These are phyloP conservation scores for Drosophila pallidifrons DNA, from an alignment of 1,140 invertebrate species.

Conservation along the genomic window DNA sequence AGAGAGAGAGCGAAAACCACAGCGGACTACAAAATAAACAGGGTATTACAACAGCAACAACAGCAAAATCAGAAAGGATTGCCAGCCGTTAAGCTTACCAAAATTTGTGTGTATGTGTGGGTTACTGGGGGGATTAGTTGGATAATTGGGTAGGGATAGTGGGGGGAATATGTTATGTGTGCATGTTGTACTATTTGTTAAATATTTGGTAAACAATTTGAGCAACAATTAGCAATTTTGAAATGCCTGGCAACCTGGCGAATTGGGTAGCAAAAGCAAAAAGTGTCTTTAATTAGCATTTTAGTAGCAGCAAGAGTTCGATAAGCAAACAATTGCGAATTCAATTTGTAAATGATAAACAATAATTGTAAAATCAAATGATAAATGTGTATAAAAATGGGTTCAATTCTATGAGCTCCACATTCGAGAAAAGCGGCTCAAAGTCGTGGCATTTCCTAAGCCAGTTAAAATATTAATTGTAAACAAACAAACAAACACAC, in stretches of 20 bases:
- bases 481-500: constrained; percentile 41
- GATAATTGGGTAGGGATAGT: not conserved
- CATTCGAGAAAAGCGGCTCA: constrained; percentile 54
- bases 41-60: constrained; percentile 41
- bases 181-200: constrained; percentile 32
- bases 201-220: constrained; percentile 23
- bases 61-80: constrained; percentile 26
- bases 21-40: constrained; percentile 35
- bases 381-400: constrained; percentile 21
- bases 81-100: constrained; percentile 57
- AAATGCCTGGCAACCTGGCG: constrained; percentile 39
- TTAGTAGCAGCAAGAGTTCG: constrained; percentile 56
- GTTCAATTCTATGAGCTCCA: constrained; percentile 70
- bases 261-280: constrained; percentile 44
- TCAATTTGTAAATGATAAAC: constrained; percentile 52
- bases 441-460: constrained; percentile 79
- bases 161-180: not conserved
- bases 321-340: constrained; percentile 44
- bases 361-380: constrained; percentile 34
- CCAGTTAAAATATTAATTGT: constrained; percentile 21
- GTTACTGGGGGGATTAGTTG: not conserved
- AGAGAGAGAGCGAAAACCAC: not conserved
- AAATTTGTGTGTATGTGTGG: constrained; percentile 14
- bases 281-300: constrained; percentile 78
- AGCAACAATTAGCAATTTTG: constrained; percentile 50